phyloP scores from a whole-genome alignment of 2,888 invertebrate species.

The Catocala nupta region DNA sequence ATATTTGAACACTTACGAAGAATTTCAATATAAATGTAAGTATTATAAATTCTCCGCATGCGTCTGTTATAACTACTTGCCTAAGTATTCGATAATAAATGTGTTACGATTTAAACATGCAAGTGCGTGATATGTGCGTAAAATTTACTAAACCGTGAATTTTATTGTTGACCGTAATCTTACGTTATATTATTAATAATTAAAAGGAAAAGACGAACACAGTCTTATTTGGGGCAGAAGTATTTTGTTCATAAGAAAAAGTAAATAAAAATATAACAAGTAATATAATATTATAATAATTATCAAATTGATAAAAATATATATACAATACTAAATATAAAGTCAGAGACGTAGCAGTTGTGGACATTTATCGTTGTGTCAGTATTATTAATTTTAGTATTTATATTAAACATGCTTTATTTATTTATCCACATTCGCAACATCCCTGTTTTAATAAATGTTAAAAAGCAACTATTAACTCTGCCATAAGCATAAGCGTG shows the following conservation, averaged over 20 bases:
- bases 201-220: slow-evolving; percentile 33
- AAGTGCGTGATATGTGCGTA: slow-evolving; percentile 73
- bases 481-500: too few species aligned
- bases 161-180: slow-evolving; percentile 40
- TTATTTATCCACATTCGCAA: too few species aligned
- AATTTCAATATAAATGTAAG: slow-evolving; percentile 12
- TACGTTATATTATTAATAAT: slow-evolving; percentile 24
- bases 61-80: slow-evolving; percentile 14
- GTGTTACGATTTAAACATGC: slow-evolving; percentile 59
- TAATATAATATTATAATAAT: too few species aligned
- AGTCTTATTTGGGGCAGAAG: slow-evolving; percentile 44
- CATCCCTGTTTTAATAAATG: too few species aligned
- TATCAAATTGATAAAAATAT: too few species aligned
- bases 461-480: too few species aligned
- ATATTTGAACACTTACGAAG: slow-evolving; percentile 25
- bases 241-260: slow-evolving; percentile 5
- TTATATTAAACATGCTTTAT: too few species aligned
- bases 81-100: slow-evolving; percentile 44
- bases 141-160: slow-evolving; percentile 49
- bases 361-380: too few species aligned
- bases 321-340: too few species aligned
- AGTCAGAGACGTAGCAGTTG: too few species aligned
- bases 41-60: slow-evolving; percentile 25
- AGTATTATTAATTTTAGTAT: too few species aligned
- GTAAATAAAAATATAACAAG: background rate